Base-by-base conservation (phyloP, 2,113 vertebrate genomes). In the Pelmatolapia mariae region DNA sequence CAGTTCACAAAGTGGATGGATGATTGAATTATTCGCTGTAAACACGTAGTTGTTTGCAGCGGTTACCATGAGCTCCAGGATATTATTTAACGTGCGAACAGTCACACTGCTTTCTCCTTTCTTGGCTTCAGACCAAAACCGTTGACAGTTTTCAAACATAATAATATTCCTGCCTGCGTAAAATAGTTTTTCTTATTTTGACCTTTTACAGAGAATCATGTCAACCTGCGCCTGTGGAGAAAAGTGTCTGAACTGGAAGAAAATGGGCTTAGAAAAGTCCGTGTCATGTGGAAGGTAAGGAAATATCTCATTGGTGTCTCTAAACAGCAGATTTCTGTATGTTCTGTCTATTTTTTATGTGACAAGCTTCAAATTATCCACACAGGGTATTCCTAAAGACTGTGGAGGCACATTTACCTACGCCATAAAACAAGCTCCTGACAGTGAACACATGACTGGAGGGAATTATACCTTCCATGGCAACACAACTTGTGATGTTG, bases 261-360 rank as follows among this genome's bases (percentile, higher is more conserved):
- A 29, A 71, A 68, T 26, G 86, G 88, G 36, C 5, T 78, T 1
- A 87, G 94, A 86, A 89, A 78, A 22, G 91, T 96, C 16, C 31
- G 5, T 3, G 76, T 29, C 66, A 89, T 95, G 93, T 96, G 95
- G 95, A 89, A 0, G 87, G 95, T 96, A 87, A 81, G 84, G 10
- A 84, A 57, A 4, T 22, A 22, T 43, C 4, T 31, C 36, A 36
- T 6, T 33, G 7, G 4, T 52, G 73, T 2, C 26, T 78, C 33
- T 78, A 52, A 78, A 52, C 45, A 78, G 73, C 73, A 33, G 26
- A 52, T 52, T 31, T 52, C 16, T 52, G 29, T 31, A 50, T 50
- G 15, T 40, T 33, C 3, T 40, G 1, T 19, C 9, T n/a, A 3
- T 29, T 1, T 38, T 76, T 3, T 22, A 45, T 22, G 31, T 61